Evolutionary conservation across 2,113 vertebrate species (phyloP).

Genomic region (Carollia perspicillata): DNA sequence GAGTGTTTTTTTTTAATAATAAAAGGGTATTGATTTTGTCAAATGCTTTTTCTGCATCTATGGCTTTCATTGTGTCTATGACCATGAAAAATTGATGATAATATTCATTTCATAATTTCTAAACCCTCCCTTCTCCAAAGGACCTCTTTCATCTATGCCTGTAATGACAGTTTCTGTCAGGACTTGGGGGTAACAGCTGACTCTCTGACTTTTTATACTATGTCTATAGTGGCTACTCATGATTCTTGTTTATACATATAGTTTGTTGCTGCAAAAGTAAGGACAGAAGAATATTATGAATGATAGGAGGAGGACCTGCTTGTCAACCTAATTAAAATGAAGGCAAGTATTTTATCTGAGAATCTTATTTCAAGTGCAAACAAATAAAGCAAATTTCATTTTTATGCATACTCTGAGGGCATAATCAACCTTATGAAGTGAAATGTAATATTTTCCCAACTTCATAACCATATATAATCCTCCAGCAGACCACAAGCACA

Average conservation of each 20-base stretch:
- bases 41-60: not conserved
- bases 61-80: not conserved
- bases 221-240: not conserved
- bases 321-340: slow-evolving; percentile 50
- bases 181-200: not conserved
- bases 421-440: slow-evolving; percentile 54
- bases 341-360: slow-evolving; percentile 9
- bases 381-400: slow-evolving; percentile 64
- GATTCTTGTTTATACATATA: not conserved
- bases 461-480: slow-evolving; percentile 46
- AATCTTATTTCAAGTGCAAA: slow-evolving; percentile 44
- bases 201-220: not conserved
- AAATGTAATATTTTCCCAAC: slow-evolving; percentile 55
- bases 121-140: not conserved
- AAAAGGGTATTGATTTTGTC: not conserved
- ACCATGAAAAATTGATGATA: not conserved
- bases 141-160: not conserved
- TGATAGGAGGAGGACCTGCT: not conserved
- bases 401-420: slow-evolving; percentile 53
- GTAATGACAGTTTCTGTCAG: not conserved
- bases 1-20: not conserved
- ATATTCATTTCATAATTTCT: not conserved
- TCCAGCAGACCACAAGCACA: not conserved
- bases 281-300: not conserved
- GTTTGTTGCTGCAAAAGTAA: not conserved